phyloP scores from a whole-genome alignment of 2,113 vertebrate species.

The Gymnobelideus leadbeateri region DNA sequence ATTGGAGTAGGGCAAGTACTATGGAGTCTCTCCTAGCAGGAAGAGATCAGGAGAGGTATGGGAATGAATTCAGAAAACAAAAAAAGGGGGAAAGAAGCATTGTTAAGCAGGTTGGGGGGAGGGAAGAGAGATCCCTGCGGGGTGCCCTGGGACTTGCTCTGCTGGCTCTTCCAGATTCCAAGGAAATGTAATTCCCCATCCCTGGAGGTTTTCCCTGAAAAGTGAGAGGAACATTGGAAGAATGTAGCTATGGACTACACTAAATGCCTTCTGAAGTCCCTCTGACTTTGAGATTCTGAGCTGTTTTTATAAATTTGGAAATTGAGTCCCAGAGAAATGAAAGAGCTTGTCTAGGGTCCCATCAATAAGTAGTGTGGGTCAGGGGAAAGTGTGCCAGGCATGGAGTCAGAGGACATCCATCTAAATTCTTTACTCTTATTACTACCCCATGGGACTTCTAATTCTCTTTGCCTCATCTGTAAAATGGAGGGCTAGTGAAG shows the following conservation, averaged over 20 bases:
- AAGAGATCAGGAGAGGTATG: neutral
- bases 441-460: neutral
- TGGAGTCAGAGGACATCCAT: neutral
- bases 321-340: neutral
- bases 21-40: neutral
- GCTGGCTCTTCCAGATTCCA: neutral
- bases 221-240: neutral
- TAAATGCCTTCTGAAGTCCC: neutral
- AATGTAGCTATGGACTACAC: neutral
- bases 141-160: neutral
- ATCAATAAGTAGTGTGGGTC: neutral
- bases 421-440: neutral
- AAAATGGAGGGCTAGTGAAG: neutral
- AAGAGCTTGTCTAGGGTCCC: neutral
- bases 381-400: neutral
- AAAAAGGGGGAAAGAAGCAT: neutral
- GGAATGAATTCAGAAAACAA: neutral
- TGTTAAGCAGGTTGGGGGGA: neutral
- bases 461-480: neutral
- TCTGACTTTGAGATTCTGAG: neutral
- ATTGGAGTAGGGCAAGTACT: neutral
- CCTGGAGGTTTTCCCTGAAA: neutral
- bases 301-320: neutral
- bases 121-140: neutral
- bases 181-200: neutral